A percentile compares a stretch with the other conserved stretches of the same genome.
Conservation (phyloP, 2,797 vertebrate genomes). For the Ambastaia sidthimunki region DNA sequence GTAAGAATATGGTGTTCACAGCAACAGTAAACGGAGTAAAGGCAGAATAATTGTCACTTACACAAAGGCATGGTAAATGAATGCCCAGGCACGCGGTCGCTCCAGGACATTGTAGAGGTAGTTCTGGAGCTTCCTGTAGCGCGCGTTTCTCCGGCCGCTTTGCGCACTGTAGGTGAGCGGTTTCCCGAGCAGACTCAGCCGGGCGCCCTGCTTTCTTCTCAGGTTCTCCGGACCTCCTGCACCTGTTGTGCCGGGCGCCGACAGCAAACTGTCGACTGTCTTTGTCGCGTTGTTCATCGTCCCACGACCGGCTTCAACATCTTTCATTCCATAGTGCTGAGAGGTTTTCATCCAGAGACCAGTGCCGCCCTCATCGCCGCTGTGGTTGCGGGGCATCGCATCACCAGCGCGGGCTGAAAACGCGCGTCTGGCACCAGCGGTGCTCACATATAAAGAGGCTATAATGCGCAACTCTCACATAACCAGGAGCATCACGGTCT, state of each 20-base stretch:
- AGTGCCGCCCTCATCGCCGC: conserved; percentile 86
- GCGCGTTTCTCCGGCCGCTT: conserved; percentile 92
- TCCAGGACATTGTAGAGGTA: conserved; percentile 94
- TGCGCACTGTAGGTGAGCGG: conserved; percentile 92
- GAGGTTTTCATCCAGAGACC: conserved; percentile 89
- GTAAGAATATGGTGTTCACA: neutral
- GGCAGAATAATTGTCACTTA: conserved; percentile 76
- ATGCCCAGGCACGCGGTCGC: conserved; percentile 90
- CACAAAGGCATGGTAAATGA: conserved; percentile 94
- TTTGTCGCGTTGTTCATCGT: conserved; percentile 81
- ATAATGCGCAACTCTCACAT: neutral
- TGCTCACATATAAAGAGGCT: conserved; percentile 69
- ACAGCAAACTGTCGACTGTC: conserved; percentile 76
- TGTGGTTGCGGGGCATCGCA: conserved; percentile 93
- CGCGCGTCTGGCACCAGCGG: conserved; percentile 66
- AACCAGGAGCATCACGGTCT: conserved; percentile 8
- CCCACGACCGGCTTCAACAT: conserved; percentile 89
- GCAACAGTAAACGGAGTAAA: neutral
- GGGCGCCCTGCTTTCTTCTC: conserved; percentile 88
- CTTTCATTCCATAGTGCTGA: conserved; percentile 83
- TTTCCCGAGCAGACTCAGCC: conserved; percentile 95
- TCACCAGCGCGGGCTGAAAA: conserved; percentile 78
- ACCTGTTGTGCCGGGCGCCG: conserved; percentile 72
- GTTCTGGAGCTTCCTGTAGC: conserved; percentile 94
- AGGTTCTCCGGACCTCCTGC: conserved; percentile 77